Base-by-base conservation (phyloP, 2,797 vertebrate species). In the Gila robusta region DNA sequence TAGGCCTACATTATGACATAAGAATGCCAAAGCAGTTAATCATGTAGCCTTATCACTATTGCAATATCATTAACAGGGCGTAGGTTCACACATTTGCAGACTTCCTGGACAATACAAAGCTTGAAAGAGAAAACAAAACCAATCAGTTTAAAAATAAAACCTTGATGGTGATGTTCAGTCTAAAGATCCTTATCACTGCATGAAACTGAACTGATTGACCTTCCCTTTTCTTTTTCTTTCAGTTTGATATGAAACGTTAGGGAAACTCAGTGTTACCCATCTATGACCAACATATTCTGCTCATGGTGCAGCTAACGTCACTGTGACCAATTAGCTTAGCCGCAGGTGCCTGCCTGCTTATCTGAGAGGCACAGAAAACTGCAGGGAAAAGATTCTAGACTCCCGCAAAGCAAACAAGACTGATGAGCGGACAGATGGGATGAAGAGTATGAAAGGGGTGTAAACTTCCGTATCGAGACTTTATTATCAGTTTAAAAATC, bases 321-420 rank as follows among this genome's bases (percentile, higher is more conserved):
- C 44, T 83, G 73, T 69, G 76, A 87, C 71, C 64, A 86, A 85
- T 44, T 47, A 84, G 85, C 86, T 90, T 87, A 92, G 74, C 74
- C 35, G 86, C 88, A 89, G 89, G 86, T 90, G 88, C 52, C 37
- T 90, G 88, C 52, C 37, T 47, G 79, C 83, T 87, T 81, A 89
- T 90, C 81, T 83, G 74, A 76, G 82, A 21, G n/a, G 14, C 49
- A 76, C 56, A 72, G 71, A 67, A 26, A 28, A 66, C 8, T 77
- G 9, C 66, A 32, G 83, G 44, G 17, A 32, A 73, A 62, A 78
- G 79, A 81, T 73, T 64, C 84, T 44, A 52, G 23, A 37, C 82
- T 84, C 80, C 73, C 72, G 67, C 17, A 23, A 54, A 66, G 11
- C 74, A 54, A 62, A 28, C 69, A 64, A 77, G 73, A 32, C 17